A percentile compares a stretch with the other conserved stretches of the same genome.
These are phyloP conservation scores for Papilio gigon DNA, from an alignment of 2,888 invertebrate species.

Conservation along the genomic window DNA sequence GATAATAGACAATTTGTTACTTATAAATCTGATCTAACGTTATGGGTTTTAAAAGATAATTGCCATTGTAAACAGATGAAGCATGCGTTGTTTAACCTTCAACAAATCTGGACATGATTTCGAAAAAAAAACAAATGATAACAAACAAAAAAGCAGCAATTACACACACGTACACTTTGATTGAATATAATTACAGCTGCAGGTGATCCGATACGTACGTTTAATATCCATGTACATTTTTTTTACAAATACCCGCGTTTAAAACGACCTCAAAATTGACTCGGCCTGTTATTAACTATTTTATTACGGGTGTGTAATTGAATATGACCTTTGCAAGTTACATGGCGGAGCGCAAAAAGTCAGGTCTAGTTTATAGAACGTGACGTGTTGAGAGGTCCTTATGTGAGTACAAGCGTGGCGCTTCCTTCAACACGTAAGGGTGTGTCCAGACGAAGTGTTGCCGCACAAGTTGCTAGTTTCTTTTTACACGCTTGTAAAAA, in stretches of 20 bases:
- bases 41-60: constrained; percentile 37
- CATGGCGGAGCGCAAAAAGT: constrained; percentile 19
- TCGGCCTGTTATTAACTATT: constrained; percentile 33
- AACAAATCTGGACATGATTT: constrained; percentile 10
- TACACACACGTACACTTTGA: constrained; percentile 33
- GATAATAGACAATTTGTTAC: not conserved
- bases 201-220: constrained; percentile 34
- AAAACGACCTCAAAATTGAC: constrained; percentile 23
- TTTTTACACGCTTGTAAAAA: too few relatives aligned
- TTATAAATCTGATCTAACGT: constrained; percentile 23
- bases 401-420: not conserved
- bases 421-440: not conserved
- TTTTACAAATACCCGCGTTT: constrained; percentile 23
- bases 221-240: constrained; percentile 16
- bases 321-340: constrained; percentile 32
- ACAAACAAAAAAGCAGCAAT: constrained; percentile 22
- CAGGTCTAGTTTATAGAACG: constrained; percentile 7
- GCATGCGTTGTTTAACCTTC: constrained; percentile 29
- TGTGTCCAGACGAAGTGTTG: not conserved
- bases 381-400: constrained; percentile 10
- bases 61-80: constrained; percentile 21
- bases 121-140: constrained; percentile 18
- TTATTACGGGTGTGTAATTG: constrained; percentile 34
- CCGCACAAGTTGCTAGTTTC: not conserved
- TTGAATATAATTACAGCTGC: constrained; percentile 37